Base-by-base conservation (phyloP, 1,140 invertebrate genomes). In the Drosophila triauraria region DNA sequence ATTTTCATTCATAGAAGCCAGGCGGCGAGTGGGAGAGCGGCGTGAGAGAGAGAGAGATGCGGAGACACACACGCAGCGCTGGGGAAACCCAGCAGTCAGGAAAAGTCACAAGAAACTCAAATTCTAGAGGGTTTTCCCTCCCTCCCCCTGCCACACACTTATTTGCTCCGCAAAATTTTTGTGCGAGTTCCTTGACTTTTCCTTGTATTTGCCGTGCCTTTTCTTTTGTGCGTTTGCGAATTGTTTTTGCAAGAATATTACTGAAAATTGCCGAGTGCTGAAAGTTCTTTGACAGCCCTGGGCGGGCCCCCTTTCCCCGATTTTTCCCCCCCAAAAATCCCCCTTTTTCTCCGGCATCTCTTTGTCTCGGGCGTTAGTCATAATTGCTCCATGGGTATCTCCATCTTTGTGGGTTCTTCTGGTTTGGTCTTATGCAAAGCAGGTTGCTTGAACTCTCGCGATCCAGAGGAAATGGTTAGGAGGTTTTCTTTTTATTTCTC, bases 151-250 rank as follows among this genome's bases (percentile, higher is more conserved):
- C 12, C 23, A 9, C 40, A 27, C 15, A n/a, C 15, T 20, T 15
- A 38, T 12, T 42, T 32, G 20, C 42, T 43, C 32, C 15, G n/a
- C 53, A 32, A 38, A 9, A 54, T 56, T 56, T 32, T 44, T 61
- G 58, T 46, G 61, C 57, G 85, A 88, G 84, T 90, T 88, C 85
- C 85, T 88, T 88, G 84, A 88, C 84, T 88, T 90, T 76, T 71
- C 23, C 70, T 63, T 77, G 61, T 72, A 75, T 64, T 78, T 70
- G 74, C 79, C 80, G 54, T 70, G 72, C 25, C 15, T 42, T 86
- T 51, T 71, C 35, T 51, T 51, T 67, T 72, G 61, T 67, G 76
- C 47, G 67, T 67, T 64, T 84, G 48, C 43, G 38, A 65, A 67
- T 60, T 83, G 77, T 87, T 83, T 84, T 84, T 80, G 85, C 69